A percentile compares a stretch with the other conserved stretches of the same genome.
Evolutionary conservation across 2,888 invertebrate genomes (phyloP).

Genomic region (Stomorhina lunata): DNA sequence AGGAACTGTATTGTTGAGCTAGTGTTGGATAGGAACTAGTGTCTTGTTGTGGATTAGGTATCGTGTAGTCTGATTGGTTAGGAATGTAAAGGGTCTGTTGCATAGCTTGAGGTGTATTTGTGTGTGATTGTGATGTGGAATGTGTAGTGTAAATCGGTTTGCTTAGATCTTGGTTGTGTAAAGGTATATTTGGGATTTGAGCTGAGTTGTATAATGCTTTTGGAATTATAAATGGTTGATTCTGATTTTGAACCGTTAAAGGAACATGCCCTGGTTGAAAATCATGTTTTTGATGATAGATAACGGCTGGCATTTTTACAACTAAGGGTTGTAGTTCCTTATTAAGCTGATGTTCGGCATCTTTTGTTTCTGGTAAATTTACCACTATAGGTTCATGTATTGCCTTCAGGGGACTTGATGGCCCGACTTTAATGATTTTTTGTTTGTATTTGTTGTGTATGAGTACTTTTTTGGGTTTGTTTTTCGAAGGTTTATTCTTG

Average conservation of each 20-base stretch:
- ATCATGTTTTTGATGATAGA: conserved; percentile 61
- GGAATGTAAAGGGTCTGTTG: neutral
- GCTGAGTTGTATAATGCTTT: neutral
- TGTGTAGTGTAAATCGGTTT: neutral
- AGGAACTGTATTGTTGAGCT: neutral
- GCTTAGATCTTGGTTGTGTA: neutral
- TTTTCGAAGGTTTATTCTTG: conserved; percentile 12
- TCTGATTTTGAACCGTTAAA: neutral
- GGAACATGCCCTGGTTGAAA: neutral
- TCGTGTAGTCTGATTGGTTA: neutral
- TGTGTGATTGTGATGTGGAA: neutral
- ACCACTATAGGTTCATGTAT: conserved; percentile 63
- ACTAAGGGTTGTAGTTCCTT: conserved; percentile 51
- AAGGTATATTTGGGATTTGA: neutral
- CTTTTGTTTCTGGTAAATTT: conserved; percentile 60
- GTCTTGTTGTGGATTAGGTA: neutral
- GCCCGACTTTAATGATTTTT: neutral
- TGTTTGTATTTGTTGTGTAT: conserved; percentile 17
- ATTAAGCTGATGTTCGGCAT: conserved; percentile 43
- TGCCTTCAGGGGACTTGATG: conserved; percentile 4
- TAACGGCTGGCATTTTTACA: conserved; percentile 66
- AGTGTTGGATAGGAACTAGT: neutral
- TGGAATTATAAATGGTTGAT: neutral
- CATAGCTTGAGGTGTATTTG: neutral
- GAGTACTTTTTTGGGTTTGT: conserved; percentile 20